Conservation (phyloP, 2,888 invertebrate genomes). For the Andrena haemorrhoa region DNA sequence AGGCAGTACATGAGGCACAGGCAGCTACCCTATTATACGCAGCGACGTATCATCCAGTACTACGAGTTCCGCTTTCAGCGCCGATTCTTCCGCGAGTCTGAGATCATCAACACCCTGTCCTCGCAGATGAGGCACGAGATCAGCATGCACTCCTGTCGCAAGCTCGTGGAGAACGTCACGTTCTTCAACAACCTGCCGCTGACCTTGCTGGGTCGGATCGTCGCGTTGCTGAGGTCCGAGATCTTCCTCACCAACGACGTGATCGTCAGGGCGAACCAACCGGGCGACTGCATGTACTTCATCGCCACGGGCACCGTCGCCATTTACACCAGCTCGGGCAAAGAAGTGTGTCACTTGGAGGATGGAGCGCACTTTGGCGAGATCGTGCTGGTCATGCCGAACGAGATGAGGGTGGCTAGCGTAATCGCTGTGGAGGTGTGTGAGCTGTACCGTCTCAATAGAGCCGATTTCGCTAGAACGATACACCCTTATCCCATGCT, state of each 20-base stretch:
- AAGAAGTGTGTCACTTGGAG: slow-evolving; percentile 83
- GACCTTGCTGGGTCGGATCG: slow-evolving; percentile 85
- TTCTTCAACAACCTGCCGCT: slow-evolving; percentile 86
- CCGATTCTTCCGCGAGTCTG: slow-evolving; percentile 78
- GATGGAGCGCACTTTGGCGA: slow-evolving; percentile 85
- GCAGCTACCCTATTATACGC: slow-evolving; percentile 76
- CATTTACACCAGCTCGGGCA: slow-evolving; percentile 85
- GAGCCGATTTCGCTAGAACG: slow-evolving; percentile 81
- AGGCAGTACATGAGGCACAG: slow-evolving; percentile 81
- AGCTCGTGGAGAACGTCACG: slow-evolving; percentile 86
- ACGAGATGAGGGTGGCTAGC: slow-evolving; percentile 82
- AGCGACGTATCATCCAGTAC: slow-evolving; percentile 77
- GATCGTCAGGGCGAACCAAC: slow-evolving; percentile 85
- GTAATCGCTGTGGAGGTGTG: slow-evolving; percentile 84
- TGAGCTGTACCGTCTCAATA: slow-evolving; percentile 83
- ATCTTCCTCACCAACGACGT: slow-evolving; percentile 86
- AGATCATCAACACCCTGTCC: slow-evolving; percentile 80
- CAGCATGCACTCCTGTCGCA: slow-evolving; percentile 86
- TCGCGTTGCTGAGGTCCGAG: slow-evolving; percentile 85
- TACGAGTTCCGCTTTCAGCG: slow-evolving; percentile 81
- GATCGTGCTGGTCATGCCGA: slow-evolving; percentile 83
- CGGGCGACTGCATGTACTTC: slow-evolving; percentile 87
- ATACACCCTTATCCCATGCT: slow-evolving; percentile 83
- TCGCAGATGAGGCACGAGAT: slow-evolving; percentile 85
- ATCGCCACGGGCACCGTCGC: slow-evolving; percentile 87